A percentile compares a stretch with the other conserved stretches of the same genome.
These are phyloP conservation scores for Zapornia atra DNA, from an alignment of 2,113 vertebrate genomes.

Conservation along the genomic window DNA sequence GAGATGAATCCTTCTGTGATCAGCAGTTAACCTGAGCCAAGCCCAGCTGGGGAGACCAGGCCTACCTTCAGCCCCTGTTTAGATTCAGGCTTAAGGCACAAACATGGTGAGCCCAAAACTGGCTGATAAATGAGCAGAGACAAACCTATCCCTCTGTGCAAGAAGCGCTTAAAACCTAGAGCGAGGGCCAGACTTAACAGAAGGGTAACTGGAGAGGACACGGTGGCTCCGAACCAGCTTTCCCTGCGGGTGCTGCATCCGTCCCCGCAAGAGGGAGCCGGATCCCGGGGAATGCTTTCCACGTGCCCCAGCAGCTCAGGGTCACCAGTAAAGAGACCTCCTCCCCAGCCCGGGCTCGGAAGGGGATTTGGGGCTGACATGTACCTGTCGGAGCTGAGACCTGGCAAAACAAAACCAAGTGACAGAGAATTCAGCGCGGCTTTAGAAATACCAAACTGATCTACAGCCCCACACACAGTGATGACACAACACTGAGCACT, in stretches of 20 bases:
- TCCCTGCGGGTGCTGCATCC: background rate
- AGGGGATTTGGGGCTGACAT: background rate
- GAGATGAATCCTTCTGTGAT: accelerated
- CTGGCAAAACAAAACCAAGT: background rate
- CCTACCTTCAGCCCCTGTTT: background rate
- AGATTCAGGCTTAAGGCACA: background rate
- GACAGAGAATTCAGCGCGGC: background rate
- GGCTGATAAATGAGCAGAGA: background rate
- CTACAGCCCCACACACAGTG: background rate
- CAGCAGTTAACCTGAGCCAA: background rate
- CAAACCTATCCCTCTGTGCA: background rate
- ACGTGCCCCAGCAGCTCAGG: too few species aligned
- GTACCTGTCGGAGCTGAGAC: background rate
- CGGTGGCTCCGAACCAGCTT: background rate
- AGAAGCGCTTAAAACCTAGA: background rate
- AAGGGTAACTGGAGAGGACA: background rate
- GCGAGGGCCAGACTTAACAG: background rate
- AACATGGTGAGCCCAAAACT: background rate
- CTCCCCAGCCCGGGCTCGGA: background rate
- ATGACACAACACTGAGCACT: background rate
- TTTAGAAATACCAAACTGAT: background rate
- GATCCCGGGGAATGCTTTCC: background rate
- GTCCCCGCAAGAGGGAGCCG: background rate
- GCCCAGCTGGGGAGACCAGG: background rate
- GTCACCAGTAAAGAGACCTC: background rate